Evolutionary conservation across 2,888 invertebrate species (phyloP).

Genomic region (Tachina lurida): DNA sequence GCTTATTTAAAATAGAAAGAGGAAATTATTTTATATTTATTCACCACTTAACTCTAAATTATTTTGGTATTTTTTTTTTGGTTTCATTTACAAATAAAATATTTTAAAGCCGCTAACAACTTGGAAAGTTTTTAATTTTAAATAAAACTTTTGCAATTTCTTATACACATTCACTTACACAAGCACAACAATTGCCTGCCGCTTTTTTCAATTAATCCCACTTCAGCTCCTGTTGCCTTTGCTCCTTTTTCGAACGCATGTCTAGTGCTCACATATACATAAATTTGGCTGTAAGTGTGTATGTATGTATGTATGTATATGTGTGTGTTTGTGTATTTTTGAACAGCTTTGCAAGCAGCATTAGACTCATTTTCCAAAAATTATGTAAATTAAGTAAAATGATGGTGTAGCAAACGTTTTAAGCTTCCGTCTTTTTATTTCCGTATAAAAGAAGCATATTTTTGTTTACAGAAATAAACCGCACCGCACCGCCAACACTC

Average conservation of each 20-base stretch:
- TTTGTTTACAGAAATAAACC: constrained; percentile 48
- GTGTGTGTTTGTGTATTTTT: background rate
- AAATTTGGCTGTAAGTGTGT: background rate
- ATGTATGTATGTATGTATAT: too few relatives aligned
- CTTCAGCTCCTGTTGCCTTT: constrained; percentile 6
- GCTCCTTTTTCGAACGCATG: background rate
- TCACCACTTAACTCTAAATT: constrained; percentile 27
- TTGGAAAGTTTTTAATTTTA: constrained; percentile 24
- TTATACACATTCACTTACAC: background rate
- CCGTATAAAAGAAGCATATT: constrained; percentile 69
- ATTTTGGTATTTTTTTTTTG: constrained; percentile 31
- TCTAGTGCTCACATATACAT: background rate
- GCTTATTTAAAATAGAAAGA: constrained; percentile 7
- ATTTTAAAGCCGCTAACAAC: constrained; percentile 24
- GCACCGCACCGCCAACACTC: constrained; percentile 5
- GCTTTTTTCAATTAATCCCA: background rate
- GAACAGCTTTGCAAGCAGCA: constrained; percentile 43
- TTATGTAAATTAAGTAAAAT: constrained; percentile 71
- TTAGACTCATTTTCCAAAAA: constrained; percentile 67
- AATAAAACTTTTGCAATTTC: constrained; percentile 22
- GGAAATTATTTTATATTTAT: background rate
- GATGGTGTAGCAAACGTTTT: constrained; percentile 70
- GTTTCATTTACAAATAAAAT: background rate
- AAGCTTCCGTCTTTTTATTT: constrained; percentile 69
- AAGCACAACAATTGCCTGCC: constrained; percentile 13